phyloP scores from a whole-genome alignment of 2,888 invertebrate species.

The Drosophila maculinotata region DNA sequence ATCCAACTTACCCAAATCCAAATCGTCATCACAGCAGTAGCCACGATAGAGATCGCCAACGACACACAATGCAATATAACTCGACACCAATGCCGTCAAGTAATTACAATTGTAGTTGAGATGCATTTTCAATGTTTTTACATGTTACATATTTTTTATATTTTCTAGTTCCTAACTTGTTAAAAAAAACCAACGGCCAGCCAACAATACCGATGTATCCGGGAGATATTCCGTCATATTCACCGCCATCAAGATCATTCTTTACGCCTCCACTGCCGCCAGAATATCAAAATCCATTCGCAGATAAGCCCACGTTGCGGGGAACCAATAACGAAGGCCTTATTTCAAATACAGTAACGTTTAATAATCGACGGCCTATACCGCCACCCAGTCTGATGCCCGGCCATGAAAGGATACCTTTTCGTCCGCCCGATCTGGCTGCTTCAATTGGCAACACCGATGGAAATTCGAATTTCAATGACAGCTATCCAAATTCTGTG shows the following conservation, averaged over 20 bases:
- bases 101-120: conserved; percentile 36
- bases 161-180: conserved; percentile 86
- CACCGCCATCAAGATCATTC: conserved; percentile 92
- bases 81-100: conserved; percentile 84
- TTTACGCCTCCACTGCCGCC: conserved; percentile 94
- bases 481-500: conserved; percentile 30
- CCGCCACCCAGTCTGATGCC: conserved; percentile 94
- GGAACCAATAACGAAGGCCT: conserved; percentile 88
- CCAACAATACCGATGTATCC: conserved; percentile 87
- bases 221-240: conserved; percentile 92
- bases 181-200: conserved; percentile 86
- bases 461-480: conserved; percentile 18
- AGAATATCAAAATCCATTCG: conserved; percentile 93
- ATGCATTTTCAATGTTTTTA: neutral
- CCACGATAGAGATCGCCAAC: conserved; percentile 80
- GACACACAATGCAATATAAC: conserved; percentile 77
- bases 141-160: conserved; percentile 11
- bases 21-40: conserved; percentile 86
- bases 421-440: conserved; percentile 87
- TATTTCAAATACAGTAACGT: conserved; percentile 82
- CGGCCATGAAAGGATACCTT: conserved; percentile 93
- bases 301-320: conserved; percentile 94
- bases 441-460: conserved; percentile 42
- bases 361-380: conserved; percentile 90
- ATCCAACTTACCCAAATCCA: conserved; percentile 91